These are phyloP conservation scores for Drosophila orena DNA, from an alignment of 1,140 invertebrate species.

Conservation along the genomic window DNA sequence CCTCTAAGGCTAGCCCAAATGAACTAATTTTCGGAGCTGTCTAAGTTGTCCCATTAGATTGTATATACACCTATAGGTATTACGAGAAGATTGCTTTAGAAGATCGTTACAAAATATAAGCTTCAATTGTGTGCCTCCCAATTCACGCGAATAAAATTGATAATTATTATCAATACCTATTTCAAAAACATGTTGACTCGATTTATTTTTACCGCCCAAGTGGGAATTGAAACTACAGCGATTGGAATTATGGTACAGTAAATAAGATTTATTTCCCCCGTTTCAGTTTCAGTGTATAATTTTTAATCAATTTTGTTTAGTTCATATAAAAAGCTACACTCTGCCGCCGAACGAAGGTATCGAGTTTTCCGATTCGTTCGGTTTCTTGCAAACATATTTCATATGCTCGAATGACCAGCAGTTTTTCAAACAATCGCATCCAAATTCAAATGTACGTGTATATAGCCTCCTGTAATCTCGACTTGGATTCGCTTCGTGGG, in stretches of 20 bases:
- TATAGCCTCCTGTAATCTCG: constrained; percentile 30
- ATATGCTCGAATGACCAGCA: constrained; percentile 55
- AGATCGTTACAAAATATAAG: constrained; percentile 1
- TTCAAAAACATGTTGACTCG: background rate
- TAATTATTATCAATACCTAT: background rate
- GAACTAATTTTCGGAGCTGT: too few relatives aligned
- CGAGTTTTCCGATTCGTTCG: constrained; percentile 12
- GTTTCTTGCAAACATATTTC: constrained; percentile 51
- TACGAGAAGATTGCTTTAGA: background rate
- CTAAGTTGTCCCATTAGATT: background rate
- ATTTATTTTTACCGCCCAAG: too few relatives aligned
- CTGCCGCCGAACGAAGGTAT: constrained; percentile 23
- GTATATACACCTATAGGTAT: background rate
- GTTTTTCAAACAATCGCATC: constrained; percentile 25
- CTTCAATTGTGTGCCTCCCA: constrained; percentile 10
- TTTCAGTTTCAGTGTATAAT: constrained; percentile 53
- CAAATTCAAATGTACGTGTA: constrained; percentile 44
- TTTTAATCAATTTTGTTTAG: constrained; percentile 40
- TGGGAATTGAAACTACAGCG: background rate
- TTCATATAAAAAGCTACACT: constrained; percentile 69
- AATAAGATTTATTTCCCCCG: constrained; percentile 73
- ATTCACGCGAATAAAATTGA: constrained; percentile 13
- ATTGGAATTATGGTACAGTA: constrained; percentile 55
- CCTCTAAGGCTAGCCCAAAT: background rate
- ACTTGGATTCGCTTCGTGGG: constrained; percentile 27